Conservation (phyloP, 2,797 vertebrate species). For the Graptemys geographica region DNA sequence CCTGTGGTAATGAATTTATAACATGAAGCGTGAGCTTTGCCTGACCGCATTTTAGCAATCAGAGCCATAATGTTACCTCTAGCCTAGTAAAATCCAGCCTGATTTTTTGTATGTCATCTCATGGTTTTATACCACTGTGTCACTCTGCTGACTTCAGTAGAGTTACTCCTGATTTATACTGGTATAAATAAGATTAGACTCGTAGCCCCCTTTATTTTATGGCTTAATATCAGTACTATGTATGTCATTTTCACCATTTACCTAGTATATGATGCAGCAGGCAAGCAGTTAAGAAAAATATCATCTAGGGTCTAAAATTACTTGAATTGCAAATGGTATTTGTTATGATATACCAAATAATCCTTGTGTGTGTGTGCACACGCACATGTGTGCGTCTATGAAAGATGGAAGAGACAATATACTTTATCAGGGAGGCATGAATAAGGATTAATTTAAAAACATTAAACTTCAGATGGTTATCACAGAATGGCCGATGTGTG, state of each 20-base stretch:
- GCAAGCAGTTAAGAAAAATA: background rate
- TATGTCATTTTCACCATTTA: slow-evolving; percentile 21
- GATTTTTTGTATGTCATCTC: background rate
- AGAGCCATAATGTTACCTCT: background rate
- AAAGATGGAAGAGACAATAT: slow-evolving; percentile 18
- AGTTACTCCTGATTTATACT: accelerated
- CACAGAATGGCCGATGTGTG: slow-evolving; percentile 45
- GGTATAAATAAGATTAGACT: background rate
- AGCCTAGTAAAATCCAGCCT: background rate
- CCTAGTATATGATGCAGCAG: slow-evolving; percentile 1
- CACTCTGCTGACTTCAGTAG: background rate
- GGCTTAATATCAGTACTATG: background rate
- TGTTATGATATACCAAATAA: slow-evolving; percentile 26
- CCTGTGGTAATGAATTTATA: background rate
- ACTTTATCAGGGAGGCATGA: slow-evolving; percentile 45
- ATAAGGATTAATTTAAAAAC: slow-evolving; percentile 59
- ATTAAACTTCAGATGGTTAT: slow-evolving; percentile 46
- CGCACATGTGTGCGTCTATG: background rate
- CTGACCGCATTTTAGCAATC: background rate
- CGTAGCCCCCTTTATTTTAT: accelerated
- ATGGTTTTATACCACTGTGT: background rate
- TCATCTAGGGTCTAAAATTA: slow-evolving; percentile 36
- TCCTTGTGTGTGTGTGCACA: background rate
- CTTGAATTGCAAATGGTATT: slow-evolving; percentile 69
- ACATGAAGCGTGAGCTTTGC: background rate